phyloP scores from a whole-genome alignment of 2,113 vertebrate genomes.

The Zosterops japonicus region DNA sequence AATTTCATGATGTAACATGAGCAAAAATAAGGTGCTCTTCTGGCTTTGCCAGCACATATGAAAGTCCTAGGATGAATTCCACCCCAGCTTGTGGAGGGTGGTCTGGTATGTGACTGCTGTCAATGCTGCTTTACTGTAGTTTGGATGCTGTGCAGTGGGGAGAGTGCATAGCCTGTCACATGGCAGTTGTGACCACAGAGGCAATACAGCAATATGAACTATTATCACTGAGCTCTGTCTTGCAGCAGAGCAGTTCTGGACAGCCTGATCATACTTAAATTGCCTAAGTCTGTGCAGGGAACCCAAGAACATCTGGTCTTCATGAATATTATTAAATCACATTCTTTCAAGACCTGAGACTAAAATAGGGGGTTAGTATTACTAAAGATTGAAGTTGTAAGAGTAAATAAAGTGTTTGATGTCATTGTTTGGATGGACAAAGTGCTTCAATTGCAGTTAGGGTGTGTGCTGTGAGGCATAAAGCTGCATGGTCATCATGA shows the following conservation, averaged over 20 bases:
- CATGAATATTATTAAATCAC: background rate
- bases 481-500: background rate
- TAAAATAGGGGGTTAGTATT: background rate
- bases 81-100: background rate
- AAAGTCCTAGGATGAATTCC: background rate
- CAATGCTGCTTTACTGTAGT: background rate
- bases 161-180: rapidly evolving
- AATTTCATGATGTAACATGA: rapidly evolving
- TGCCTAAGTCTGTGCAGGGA: background rate
- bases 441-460: background rate
- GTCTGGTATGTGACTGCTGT: background rate
- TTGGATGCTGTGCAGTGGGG: background rate
- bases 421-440: background rate
- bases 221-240: background rate
- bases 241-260: background rate
- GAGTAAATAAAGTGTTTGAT: background rate
- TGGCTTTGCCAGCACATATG: background rate
- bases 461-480: background rate
- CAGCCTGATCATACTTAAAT: background rate
- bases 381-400: background rate
- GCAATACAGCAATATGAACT: background rate
- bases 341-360: background rate
- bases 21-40: background rate
- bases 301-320: background rate
- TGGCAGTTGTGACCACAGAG: background rate